Base-by-base conservation (phyloP, 2,113 vertebrate genomes). In the Manacus vitellinus region DNA sequence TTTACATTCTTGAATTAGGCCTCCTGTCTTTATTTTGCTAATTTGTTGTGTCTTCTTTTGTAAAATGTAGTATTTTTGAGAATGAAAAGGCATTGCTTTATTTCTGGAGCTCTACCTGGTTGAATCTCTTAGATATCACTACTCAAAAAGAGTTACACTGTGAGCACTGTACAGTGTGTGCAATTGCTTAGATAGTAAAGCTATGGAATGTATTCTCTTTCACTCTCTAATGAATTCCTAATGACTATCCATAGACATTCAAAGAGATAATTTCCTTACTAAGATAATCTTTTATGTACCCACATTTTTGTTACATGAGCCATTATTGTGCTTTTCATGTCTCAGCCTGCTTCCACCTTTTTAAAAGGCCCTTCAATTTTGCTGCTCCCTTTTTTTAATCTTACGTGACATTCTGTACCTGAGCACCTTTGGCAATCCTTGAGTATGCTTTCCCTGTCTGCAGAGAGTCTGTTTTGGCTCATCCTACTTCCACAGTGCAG, bases 401-500 rank as follows among this genome's bases (percentile, higher is more conserved):
- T 89, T 76, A 73, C 59, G 63, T 93, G 72, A 83, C 88, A 74
- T 71, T 80, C 66, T 76, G 52, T 95, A 93, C 94, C 95, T 96
- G 92, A 96, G 67, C 46, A 89, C 71, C 96, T 89, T 73, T 87
- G 90, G 59, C 52, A 91, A 43, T 91, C 87, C 88, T 84, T 90
- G 54, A 94, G 75, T 83, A 82, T 95, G 76, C 41, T 73, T 87
- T 84, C 44, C 33, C 67, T 93, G 49, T 55, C 68, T 91, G 73
- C 70, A 67, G 78, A 92, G 59, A 83, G 67, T 75, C 89, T 93
- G 63, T 77, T 81, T 92, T 94, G 95, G 94, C 94, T 95, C 78
- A 77, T 85, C 67, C 85, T 59, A 15, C 78, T 94, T 96, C 83
- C 85, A 85, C 70, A 85, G 93, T 91, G 90, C 95, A 97, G 94